Evolutionary conservation across 1,140 invertebrate species (phyloP).

Genomic region (Bombus terrestris): DNA sequence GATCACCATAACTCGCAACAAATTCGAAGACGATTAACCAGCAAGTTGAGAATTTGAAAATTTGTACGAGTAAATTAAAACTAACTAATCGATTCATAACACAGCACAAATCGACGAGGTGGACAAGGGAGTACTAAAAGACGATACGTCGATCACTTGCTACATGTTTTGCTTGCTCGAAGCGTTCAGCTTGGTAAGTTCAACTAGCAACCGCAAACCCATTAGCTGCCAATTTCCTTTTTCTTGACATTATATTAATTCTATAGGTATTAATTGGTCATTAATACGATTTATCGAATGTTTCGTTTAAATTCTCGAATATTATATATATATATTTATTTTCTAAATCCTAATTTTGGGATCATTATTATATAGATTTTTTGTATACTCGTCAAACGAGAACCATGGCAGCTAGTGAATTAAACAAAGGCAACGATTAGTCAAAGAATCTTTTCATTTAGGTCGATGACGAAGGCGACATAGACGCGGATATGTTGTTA

Average conservation of each 20-base stretch:
- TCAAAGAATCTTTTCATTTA: constrained; percentile 39
- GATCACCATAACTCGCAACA: neutral
- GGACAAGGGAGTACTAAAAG: constrained; percentile 58
- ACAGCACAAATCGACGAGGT: constrained; percentile 75
- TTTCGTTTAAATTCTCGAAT: too few species aligned
- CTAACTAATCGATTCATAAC: neutral
- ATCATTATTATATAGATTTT: too few species aligned
- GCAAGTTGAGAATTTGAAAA: neutral
- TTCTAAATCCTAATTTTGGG: too few species aligned
- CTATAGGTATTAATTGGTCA: too few species aligned
- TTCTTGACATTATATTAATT: too few species aligned
- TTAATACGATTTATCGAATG: too few species aligned
- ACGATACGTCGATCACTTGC: constrained; percentile 73
- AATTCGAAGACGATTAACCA: neutral
- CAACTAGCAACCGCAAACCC: neutral
- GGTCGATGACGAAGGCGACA: constrained; percentile 72
- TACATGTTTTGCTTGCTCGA: constrained; percentile 79
- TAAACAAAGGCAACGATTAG: neutral
- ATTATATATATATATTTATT: too few species aligned
- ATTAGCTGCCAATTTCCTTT: too few species aligned
- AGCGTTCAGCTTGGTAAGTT: constrained; percentile 75
- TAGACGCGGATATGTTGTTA: constrained; percentile 74
- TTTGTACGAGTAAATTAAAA: neutral
- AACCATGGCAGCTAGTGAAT: too few species aligned
- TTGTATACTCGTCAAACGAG: too few species aligned